These are phyloP conservation scores for Melitaea athalia DNA, from an alignment of 2,888 invertebrate genomes.

Conservation along the genomic window DNA sequence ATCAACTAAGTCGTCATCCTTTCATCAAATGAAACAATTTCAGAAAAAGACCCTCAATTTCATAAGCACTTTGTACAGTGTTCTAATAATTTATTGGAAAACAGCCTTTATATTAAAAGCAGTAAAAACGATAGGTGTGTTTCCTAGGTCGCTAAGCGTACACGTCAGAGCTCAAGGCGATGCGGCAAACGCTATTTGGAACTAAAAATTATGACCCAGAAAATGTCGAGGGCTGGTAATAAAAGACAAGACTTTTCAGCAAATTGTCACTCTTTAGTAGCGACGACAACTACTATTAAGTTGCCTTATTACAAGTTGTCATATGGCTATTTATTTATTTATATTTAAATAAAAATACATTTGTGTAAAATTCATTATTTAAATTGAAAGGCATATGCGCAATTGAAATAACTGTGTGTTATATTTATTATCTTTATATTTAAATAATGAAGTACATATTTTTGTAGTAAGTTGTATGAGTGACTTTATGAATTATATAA, in stretches of 20 bases:
- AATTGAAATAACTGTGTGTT: not conserved
- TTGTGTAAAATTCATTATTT: too few species aligned
- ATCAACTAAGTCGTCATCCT: constrained; percentile 21
- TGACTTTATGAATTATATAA: not conserved
- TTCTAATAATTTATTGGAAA: constrained; percentile 13
- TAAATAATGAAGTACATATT: too few species aligned
- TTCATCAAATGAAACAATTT: constrained; percentile 34
- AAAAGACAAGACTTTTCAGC: constrained; percentile 51
- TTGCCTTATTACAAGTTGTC: constrained; percentile 29
- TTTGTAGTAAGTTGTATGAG: too few species aligned
- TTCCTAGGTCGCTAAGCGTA: constrained; percentile 41
- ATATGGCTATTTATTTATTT: constrained; percentile 2
- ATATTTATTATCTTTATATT: too few species aligned
- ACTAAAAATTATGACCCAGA: constrained; percentile 56
- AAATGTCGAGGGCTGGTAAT: constrained; percentile 53
- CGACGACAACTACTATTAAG: constrained; percentile 34
- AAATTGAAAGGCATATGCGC: not conserved
- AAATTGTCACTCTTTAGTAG: constrained; percentile 44
- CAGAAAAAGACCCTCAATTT: constrained; percentile 32
- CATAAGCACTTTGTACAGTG: constrained; percentile 22
- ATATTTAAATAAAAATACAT: too few species aligned
- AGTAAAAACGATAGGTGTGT: constrained; percentile 23
- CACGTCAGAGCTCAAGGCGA: constrained; percentile 49
- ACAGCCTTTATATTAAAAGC: constrained; percentile 6
- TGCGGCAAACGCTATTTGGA: constrained; percentile 56